Evolutionary conservation across 2,113 vertebrate genomes (phyloP).

Genomic region (Spermophilus dauricus): DNA sequence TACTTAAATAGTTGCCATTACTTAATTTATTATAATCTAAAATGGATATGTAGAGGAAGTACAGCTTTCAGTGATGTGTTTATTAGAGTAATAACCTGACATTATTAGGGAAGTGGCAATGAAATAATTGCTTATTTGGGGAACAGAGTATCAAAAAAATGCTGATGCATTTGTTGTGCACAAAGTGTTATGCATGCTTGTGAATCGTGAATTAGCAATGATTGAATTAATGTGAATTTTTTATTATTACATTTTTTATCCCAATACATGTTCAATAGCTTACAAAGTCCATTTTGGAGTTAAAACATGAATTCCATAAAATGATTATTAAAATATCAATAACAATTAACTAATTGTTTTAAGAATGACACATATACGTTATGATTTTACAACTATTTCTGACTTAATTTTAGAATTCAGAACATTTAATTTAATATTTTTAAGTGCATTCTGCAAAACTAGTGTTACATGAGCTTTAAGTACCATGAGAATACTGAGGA

Average conservation of each 20-base stretch:
- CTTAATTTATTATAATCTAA: not conserved
- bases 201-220: not conserved
- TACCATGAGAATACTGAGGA: not conserved
- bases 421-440: slow-evolving; percentile 4
- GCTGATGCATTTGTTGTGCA: not conserved
- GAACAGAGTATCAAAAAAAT: not conserved
- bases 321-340: not conserved
- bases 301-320: not conserved
- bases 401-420: not conserved
- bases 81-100: not conserved
- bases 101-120: not conserved
- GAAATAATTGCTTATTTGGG: not conserved
- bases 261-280: not conserved
- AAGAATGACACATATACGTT: not conserved
- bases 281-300: not conserved
- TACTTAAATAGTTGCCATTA: not conserved
- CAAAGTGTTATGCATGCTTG: not conserved
- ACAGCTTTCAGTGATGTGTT: not conserved
- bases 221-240: not conserved
- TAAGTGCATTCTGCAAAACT: not conserved
- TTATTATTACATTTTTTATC: not conserved
- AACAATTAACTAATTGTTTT: not conserved
- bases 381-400: not conserved
- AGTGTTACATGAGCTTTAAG: not conserved
- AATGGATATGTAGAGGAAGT: not conserved